Evolutionary conservation across 1,140 invertebrate species (phyloP).

Genomic region (Drosophila fuyamai): DNA sequence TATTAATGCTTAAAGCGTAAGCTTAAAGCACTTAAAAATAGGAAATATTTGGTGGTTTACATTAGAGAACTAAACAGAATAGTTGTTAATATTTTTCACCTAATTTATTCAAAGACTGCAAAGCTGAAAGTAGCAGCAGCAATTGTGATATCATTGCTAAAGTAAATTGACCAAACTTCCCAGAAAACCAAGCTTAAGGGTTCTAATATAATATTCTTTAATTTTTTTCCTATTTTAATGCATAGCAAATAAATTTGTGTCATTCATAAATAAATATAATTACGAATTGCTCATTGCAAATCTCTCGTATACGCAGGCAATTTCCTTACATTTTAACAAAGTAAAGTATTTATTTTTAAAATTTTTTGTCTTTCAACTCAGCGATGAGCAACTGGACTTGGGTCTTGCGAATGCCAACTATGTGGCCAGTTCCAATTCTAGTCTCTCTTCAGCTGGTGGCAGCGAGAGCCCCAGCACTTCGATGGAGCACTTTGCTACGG

Average conservation of each 20-base stretch:
- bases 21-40: neutral
- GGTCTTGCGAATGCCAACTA: conserved; percentile 78
- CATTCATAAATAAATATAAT: too few species aligned
- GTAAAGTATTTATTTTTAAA: conserved; percentile 7
- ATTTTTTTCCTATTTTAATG: too few species aligned
- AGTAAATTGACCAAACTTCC: too few species aligned
- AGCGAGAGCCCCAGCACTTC: conserved; percentile 86
- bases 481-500: conserved; percentile 86
- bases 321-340: neutral
- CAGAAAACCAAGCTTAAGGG: too few species aligned
- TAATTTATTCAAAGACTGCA: too few species aligned
- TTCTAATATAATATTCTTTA: too few species aligned
- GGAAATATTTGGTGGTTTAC: neutral
- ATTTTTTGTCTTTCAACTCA: conserved; percentile 13
- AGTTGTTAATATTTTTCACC: too few species aligned
- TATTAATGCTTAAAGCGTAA: neutral
- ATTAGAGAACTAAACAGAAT: too few species aligned
- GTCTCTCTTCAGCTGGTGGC: conserved; percentile 86
- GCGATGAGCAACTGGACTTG: conserved; percentile 81
- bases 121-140: too few species aligned
- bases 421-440: conserved; percentile 83
- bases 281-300: too few species aligned
- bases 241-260: too few species aligned
- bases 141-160: too few species aligned
- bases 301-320: neutral